Percentiles rank a stretch among this genome's conserved stretches.
phyloP scores from a whole-genome alignment of 2,113 vertebrate species.

The Rhodinocichla rosea region DNA sequence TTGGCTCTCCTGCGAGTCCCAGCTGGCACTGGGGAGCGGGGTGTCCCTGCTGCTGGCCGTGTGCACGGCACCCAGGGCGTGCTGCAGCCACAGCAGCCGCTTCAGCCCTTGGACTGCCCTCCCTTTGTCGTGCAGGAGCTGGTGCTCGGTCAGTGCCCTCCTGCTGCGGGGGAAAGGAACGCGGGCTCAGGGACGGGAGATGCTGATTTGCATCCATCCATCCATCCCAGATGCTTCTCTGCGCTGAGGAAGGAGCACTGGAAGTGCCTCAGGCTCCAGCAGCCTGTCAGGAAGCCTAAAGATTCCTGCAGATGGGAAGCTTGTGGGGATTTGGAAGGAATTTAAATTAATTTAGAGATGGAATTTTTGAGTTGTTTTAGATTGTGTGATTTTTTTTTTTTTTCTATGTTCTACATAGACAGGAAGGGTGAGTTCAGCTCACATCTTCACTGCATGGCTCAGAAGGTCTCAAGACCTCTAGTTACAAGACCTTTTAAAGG shows the following conservation, averaged over 20 bases:
- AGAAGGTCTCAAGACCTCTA: neutral
- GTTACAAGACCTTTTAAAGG: neutral
- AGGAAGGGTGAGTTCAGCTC: neutral
- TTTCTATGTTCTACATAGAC: neutral
- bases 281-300: neutral
- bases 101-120: slow-evolving; percentile 78
- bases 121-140: slow-evolving; percentile 79
- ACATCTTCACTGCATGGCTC: neutral
- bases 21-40: neutral
- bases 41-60: slow-evolving; percentile 60
- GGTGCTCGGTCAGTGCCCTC: slow-evolving; percentile 79
- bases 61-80: slow-evolving; percentile 75
- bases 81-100: slow-evolving; percentile 79
- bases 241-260: neutral
- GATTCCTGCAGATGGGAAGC: neutral
- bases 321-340: neutral
- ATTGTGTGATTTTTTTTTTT: neutral
- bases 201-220: neutral
- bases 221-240: neutral
- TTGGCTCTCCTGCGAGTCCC: neutral
- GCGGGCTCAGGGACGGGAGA: neutral
- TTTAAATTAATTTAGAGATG: neutral
- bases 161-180: slow-evolving; percentile 48
- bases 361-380: neutral
- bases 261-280: neutral